A percentile compares a stretch with the other conserved stretches of the same genome.
These are phyloP conservation scores for Phenganax marumi DNA, from an alignment of 92 coral and sea anemone genomes.

Conservation along the genomic window DNA sequence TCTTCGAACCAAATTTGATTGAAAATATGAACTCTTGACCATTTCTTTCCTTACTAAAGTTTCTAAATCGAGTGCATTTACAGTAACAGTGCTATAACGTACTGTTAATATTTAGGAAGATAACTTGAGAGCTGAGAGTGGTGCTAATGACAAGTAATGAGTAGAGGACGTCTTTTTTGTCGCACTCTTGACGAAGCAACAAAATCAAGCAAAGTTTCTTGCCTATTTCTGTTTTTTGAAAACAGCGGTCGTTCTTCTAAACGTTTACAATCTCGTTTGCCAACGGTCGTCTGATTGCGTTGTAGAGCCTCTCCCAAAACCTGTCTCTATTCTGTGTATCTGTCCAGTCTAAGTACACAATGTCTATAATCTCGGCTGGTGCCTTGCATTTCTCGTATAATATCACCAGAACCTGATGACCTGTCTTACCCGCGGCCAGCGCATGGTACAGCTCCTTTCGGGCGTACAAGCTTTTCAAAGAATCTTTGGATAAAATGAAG, in stretches of 20 bases:
- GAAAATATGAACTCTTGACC: too few species aligned
- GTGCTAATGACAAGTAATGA: too few species aligned
- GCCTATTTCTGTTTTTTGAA: not conserved
- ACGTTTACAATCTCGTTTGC: slow-evolving; percentile 7
- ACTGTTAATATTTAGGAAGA: too few species aligned
- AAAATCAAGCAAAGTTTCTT: too few species aligned
- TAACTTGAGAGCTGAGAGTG: too few species aligned
- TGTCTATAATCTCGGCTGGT: slow-evolving; percentile 16
- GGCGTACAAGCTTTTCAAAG: slow-evolving; percentile 36
- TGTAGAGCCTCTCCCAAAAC: slow-evolving; percentile 38
- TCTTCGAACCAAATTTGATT: too few species aligned
- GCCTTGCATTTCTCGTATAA: slow-evolving; percentile 35
- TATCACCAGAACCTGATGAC: slow-evolving; percentile 33
- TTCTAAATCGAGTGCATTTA: too few species aligned
- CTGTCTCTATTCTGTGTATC: slow-evolving; percentile 29
- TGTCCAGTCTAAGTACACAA: slow-evolving; percentile 39
- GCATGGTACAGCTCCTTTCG: slow-evolving; percentile 34
- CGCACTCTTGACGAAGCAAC: too few species aligned
- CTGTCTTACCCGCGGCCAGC: slow-evolving; percentile 33
- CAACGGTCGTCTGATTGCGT: slow-evolving; percentile 24
- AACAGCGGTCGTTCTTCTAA: not conserved
- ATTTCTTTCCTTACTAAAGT: too few species aligned
- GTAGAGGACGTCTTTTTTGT: too few species aligned
- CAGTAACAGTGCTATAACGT: too few species aligned
- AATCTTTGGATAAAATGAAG: slow-evolving; percentile 24